phyloP scores from a whole-genome alignment of 2,888 invertebrate species.

The Phytoseiulus persimilis region DNA sequence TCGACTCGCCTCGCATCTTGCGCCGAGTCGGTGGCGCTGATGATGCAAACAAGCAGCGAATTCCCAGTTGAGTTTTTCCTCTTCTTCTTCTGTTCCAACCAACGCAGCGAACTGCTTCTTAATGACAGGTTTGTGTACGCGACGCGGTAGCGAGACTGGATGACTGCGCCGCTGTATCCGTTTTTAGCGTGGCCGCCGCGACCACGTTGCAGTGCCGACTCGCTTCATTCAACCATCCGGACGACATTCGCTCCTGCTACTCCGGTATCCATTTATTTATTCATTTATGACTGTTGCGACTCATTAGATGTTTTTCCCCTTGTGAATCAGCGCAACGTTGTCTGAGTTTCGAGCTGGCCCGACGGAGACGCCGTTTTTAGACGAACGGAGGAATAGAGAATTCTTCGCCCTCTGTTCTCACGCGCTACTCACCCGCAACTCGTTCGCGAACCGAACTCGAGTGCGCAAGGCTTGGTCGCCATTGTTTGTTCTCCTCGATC shows the following conservation, averaged over 20 bases:
- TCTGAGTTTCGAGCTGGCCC: neutral
- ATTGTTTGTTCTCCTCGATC: too few relatives aligned
- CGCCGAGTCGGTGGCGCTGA: neutral
- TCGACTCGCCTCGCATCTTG: too few relatives aligned
- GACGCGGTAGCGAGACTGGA: neutral
- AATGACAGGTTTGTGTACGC: neutral
- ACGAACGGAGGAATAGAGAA: too few relatives aligned
- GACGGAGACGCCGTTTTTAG: neutral
- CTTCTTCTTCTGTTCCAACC: neutral
- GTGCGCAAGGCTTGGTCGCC: too few relatives aligned
- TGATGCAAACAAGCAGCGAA: neutral
- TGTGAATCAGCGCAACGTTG: neutral
- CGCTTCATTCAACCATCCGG: neutral
- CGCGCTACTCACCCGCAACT: neutral
- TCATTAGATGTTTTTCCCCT: neutral
- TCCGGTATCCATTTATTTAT: neutral
- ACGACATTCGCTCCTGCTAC: neutral
- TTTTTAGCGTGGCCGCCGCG: neutral
- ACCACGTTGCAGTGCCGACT: neutral
- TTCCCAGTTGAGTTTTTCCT: neutral
- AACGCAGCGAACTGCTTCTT: neutral
- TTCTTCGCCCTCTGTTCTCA: neutral
- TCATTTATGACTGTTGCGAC: neutral
- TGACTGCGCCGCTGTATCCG: neutral
- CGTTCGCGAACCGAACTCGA: neutral